Conservation (phyloP, 2,888 invertebrate genomes). For the Machimus rusticus region DNA sequence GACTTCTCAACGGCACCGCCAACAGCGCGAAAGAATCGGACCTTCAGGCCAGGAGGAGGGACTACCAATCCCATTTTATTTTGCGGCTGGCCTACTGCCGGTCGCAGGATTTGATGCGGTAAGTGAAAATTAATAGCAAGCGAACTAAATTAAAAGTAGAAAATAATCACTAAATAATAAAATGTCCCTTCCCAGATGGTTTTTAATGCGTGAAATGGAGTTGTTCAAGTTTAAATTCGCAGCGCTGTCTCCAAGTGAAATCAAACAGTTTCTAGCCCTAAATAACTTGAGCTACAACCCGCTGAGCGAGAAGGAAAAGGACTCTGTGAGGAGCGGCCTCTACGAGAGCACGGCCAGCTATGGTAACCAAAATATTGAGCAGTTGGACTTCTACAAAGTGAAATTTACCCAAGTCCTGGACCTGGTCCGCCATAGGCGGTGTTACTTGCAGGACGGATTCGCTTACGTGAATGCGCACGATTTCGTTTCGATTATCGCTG, state of each 20-base stretch:
- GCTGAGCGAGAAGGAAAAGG: constrained; percentile 74
- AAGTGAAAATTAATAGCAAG: neutral
- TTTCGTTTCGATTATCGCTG: constrained; percentile 81
- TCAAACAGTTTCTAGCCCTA: constrained; percentile 71
- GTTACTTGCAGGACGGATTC: constrained; percentile 80
- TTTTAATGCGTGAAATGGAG: constrained; percentile 86
- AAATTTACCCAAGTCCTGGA: constrained; percentile 87
- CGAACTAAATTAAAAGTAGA: no score
- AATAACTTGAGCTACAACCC: constrained; percentile 74
- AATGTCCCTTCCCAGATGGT: constrained; percentile 70
- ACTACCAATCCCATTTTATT: constrained; percentile 93
- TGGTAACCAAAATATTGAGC: constrained; percentile 68
- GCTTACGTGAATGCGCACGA: constrained; percentile 89
- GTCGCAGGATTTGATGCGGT: constrained; percentile 78
- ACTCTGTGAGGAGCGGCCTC: constrained; percentile 68
- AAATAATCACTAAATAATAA: no score
- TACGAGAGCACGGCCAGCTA: constrained; percentile 68
- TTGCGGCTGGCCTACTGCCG: constrained; percentile 90
- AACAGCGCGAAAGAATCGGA: constrained; percentile 69
- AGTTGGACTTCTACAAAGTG: constrained; percentile 80
- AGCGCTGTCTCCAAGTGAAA: constrained; percentile 67
- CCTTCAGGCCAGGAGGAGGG: constrained; percentile 74
- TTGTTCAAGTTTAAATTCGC: constrained; percentile 83
- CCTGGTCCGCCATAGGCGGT: constrained; percentile 78
- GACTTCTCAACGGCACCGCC: constrained; percentile 68